These are phyloP conservation scores for Brachirus orientalis DNA, from an alignment of 2,113 vertebrate genomes.

Conservation along the genomic window DNA sequence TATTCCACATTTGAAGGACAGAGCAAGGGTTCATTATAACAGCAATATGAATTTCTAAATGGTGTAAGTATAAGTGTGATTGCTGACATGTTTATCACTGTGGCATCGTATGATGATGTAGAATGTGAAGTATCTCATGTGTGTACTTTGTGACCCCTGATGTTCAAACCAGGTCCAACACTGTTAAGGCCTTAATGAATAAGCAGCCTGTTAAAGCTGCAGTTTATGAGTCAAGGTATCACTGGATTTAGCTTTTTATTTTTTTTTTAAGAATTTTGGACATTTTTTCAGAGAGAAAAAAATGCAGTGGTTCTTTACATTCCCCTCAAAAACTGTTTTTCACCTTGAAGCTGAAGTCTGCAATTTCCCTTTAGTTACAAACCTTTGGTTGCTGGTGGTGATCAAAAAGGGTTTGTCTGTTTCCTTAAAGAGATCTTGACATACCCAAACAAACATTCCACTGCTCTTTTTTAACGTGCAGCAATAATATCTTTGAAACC, in stretches of 20 bases:
- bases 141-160: conserved; percentile 49
- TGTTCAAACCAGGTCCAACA: conserved; percentile 39
- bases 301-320: conserved; percentile 19
- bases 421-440: too few relatives aligned
- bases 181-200: conserved; percentile 43
- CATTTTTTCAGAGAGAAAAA: conserved; percentile 15
- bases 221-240: conserved; percentile 16
- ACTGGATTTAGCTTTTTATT: conserved; percentile 7
- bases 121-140: conserved; percentile 49
- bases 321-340: conserved; percentile 13
- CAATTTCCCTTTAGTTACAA: not conserved
- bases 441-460: conserved; percentile 43
- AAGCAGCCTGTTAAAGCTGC: conserved; percentile 12
- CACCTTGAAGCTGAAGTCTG: conserved; percentile 14
- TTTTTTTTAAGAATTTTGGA: conserved; percentile 13
- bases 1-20: conserved; percentile 10
- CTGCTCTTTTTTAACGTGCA: conserved; percentile 24
- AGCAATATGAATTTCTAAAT: conserved; percentile 21
- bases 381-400: not conserved
- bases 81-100: conserved; percentile 34
- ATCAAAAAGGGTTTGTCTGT: not conserved
- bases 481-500: conserved; percentile 21
- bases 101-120: conserved; percentile 43
- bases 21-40: conserved; percentile 14
- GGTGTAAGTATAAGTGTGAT: conserved; percentile 57